These are phyloP conservation scores for Philaenus spumarius DNA, from an alignment of 1,140 invertebrate species.

Conservation along the genomic window DNA sequence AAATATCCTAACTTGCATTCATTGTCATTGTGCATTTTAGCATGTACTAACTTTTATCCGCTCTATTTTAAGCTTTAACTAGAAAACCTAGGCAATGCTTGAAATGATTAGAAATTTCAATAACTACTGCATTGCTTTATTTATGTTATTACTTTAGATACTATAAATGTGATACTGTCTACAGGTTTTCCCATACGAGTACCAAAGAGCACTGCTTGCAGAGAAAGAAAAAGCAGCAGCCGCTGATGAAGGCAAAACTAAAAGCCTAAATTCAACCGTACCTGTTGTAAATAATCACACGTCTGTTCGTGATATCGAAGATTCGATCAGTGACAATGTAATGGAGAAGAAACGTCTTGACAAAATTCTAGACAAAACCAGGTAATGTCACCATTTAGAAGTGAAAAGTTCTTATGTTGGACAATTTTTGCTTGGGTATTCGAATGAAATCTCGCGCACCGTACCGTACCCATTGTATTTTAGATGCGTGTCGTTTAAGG, in stretches of 20 bases:
- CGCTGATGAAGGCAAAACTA: conserved; percentile 40
- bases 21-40: too few relatives aligned
- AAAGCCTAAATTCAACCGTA: conserved; percentile 33
- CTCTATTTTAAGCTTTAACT: not conserved
- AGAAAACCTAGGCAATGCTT: too few relatives aligned
- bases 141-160: too few relatives aligned
- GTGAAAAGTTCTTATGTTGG: too few relatives aligned
- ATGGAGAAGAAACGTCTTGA: conserved; percentile 71
- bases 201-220: conserved; percentile 81
- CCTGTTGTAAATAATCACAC: conserved; percentile 36
- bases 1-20: too few relatives aligned
- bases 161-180: conserved; percentile 8
- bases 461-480: too few relatives aligned
- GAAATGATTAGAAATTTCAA: not conserved
- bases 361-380: conserved; percentile 81
- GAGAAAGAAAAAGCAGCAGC: conserved; percentile 49
- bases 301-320: conserved; percentile 78
- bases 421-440: too few relatives aligned
- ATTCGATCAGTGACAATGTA: conserved; percentile 65
- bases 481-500: too few relatives aligned
- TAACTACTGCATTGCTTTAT: not conserved
- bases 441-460: too few relatives aligned
- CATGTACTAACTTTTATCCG: too few relatives aligned
- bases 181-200: conserved; percentile 91
- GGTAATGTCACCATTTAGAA: conserved; percentile 50